Evolutionary conservation across 2,113 vertebrate species (phyloP).

Genomic region (Phainopepla nitens): DNA sequence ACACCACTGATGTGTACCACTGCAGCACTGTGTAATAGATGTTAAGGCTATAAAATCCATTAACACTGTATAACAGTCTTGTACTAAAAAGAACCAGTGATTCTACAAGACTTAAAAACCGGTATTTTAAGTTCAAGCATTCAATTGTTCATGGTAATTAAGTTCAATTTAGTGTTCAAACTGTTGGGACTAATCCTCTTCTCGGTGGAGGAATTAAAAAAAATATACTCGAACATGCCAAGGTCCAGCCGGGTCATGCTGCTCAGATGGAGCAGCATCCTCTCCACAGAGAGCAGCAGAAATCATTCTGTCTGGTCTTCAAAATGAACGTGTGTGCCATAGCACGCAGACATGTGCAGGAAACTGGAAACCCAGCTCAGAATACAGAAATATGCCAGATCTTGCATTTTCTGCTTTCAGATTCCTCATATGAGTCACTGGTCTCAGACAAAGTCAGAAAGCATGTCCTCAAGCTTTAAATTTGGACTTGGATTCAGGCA

Average conservation of each 20-base stretch:
- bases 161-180: neutral
- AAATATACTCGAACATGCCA: fast-evolving
- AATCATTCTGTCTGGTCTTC: neutral
- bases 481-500: neutral
- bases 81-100: neutral
- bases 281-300: neutral
- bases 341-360: neutral
- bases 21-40: neutral
- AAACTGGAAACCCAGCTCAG: neutral
- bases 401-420: neutral
- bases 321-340: fast-evolving
- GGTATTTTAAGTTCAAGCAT: neutral
- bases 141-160: neutral
- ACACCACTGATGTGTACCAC: conserved; percentile 6
- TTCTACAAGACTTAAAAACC: neutral
- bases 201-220: neutral
- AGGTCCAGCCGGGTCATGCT: neutral
- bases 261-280: conserved; percentile 6
- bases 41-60: conserved; percentile 12
- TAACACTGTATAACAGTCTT: neutral
- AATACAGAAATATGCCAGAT: neutral
- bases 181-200: neutral
- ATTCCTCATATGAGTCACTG: neutral
- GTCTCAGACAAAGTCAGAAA: neutral
- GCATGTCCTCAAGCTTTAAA: neutral